Percentiles rank a stretch among this genome's conserved stretches.
Conservation (phyloP, 2,113 vertebrate genomes). For the Suricata suricatta region DNA sequence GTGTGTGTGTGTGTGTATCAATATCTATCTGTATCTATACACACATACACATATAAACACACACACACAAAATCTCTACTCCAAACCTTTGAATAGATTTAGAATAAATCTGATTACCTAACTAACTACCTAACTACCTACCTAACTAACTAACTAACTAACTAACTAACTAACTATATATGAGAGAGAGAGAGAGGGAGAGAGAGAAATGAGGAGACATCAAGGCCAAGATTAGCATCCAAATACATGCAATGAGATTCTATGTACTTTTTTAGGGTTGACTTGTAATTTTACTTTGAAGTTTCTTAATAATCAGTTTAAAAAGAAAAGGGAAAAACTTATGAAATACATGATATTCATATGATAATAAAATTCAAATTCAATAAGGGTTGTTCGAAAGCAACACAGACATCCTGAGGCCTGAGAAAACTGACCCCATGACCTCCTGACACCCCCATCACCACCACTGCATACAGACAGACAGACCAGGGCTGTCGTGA, state of each 20-base stretch:
- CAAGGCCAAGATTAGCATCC: not conserved
- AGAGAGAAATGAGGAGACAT: not conserved
- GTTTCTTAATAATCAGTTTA: constrained; percentile 2
- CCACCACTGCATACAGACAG: no score
- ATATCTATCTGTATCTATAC: not conserved
- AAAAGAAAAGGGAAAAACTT: not conserved
- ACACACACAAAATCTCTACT: not conserved
- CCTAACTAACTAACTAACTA: not conserved
- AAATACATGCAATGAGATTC: not conserved
- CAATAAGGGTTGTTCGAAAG: not conserved
- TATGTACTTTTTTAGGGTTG: not conserved
- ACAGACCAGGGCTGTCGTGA: not conserved
- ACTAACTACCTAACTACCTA: not conserved
- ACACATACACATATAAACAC: not conserved
- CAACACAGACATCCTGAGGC: not conserved
- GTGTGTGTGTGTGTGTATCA: not conserved
- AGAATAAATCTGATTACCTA: not conserved
- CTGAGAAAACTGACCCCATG: not conserved
- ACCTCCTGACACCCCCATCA: not conserved
- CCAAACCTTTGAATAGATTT: not conserved
- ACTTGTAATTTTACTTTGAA: not conserved
- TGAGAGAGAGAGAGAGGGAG: not conserved
- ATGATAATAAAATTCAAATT: not conserved
- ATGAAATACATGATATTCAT: not conserved
- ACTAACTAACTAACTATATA: not conserved